Evolutionary conservation across 2,113 vertebrate genomes (phyloP), one percentile per base, ranked within the genome.

Genomic region (Ictidomys tridecemlineatus): DNA sequence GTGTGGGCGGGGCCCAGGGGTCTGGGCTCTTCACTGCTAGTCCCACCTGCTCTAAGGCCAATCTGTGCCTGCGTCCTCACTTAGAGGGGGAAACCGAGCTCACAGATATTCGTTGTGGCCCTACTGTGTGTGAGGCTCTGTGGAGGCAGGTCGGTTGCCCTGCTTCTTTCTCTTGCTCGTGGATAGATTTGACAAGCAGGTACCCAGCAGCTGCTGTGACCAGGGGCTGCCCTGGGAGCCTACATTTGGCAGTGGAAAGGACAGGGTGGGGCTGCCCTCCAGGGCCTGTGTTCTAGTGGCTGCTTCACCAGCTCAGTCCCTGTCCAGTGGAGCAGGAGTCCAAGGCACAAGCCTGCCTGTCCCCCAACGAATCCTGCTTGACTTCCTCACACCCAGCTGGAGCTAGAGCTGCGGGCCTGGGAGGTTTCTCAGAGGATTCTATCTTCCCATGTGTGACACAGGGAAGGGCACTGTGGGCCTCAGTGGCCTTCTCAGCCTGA

Each of bases 61-160:
- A 11, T 4, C n/a, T 1, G 22, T 20, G 3, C 70, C 22, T 0
- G 4, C 79, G 42, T 84, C 63, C 18, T 77, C 14, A 2, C 32
- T 53, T 63, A 24, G 70, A 28, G 0, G 0, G 76, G 20, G 22
- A 0, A 18, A 32, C 24, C 2, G 1, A 34, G 39, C 30, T 67
- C 20, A 30, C 37, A 11, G 32, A 4, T 20, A 8, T 6, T 8
- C 14, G 12, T 2, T 39, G 42, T 8, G 18, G 28, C 45, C 78
- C 39, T 24, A 4, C 53, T 67, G 28, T 34, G 67, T 16, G 1
- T 0, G 0, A 22, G 45, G 30, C 16, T 76, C 73, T 70, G 26
- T 17, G 34, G 18, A 63, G 89, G 30, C 0, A 0, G 28, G 82
- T 9, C 80, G 34, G 4, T 2, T 58, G 14, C 63, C 51, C 18